Percentiles rank a stretch among this genome's conserved stretches.
Evolutionary conservation across 35 echinoderm and acorn worm genomes (phyloP).

Genomic region (Eucidaris tribuloides): DNA sequence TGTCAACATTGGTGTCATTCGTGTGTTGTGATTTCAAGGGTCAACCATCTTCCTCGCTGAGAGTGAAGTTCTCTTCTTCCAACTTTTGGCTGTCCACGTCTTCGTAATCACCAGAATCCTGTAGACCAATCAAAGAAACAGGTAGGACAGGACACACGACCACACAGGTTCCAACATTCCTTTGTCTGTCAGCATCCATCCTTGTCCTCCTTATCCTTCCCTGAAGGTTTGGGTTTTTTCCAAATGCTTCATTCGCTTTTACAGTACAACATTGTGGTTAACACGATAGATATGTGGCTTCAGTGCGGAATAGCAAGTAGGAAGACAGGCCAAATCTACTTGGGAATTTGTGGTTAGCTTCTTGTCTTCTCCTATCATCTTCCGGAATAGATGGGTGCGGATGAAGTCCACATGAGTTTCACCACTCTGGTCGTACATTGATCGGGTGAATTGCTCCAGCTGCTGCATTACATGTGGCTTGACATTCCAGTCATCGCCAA

Average conservation of each 20-base stretch:
- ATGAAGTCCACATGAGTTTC: background rate
- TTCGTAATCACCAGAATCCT: too few species aligned
- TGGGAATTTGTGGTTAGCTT: too few species aligned
- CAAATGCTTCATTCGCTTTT: slow-evolving; percentile 29
- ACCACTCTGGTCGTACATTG: background rate
- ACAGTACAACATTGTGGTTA: slow-evolving; percentile 18
- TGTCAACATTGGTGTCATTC: too few species aligned
- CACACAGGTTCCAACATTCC: too few species aligned
- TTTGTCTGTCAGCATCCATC: too few species aligned
- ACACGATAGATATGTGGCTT: slow-evolving; percentile 35
- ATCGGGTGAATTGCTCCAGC: slow-evolving; percentile 27
- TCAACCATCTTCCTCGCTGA: too few species aligned
- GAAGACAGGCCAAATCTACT: slow-evolving; percentile 2
- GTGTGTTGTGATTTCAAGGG: too few species aligned
- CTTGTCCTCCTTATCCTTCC: too few species aligned
- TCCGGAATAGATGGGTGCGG: background rate
- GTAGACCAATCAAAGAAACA: too few species aligned
- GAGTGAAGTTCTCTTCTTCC: too few species aligned
- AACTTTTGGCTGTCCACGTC: too few species aligned
- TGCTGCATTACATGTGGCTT: background rate
- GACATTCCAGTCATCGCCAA: slow-evolving; percentile 26
- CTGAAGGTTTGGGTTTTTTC: slow-evolving; percentile 13
- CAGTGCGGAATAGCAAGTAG: slow-evolving; percentile 20
- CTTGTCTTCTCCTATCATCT: slow-evolving; percentile 27
- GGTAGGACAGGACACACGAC: too few species aligned